Base-by-base conservation (phyloP, 1,140 invertebrate genomes). In the Neuroterus valhalla region DNA sequence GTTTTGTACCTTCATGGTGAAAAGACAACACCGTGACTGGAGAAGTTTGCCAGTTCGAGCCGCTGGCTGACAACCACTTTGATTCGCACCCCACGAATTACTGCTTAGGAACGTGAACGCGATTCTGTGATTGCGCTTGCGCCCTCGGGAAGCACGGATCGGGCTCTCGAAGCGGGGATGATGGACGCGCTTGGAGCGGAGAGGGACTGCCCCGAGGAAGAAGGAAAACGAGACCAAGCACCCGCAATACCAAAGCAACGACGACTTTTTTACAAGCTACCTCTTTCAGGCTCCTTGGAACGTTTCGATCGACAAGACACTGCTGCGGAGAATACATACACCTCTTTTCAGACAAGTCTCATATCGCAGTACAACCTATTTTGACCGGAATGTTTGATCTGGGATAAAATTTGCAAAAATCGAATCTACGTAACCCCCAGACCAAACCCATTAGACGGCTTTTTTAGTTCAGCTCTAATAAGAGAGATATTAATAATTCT, bases 81-180 rank as follows among this genome's bases (percentile, higher is more conserved):
- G 79, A 77, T 83, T 82, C 81, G 83, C 81, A 84, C 82, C 80
- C 79, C 84, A 87, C 87, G 85, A 84, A 84, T 86, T 82, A 87
- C 87, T 88, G 85, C 78, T 83, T 81, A 70, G 77, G 71, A 78
- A 81, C 80, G 83, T 79, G 78, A 80, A 72, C 68, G 78, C 76
- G 72, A 77, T 69, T 66, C 71, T 72, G 50, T 72, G 74, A 68
- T 73, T 78, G 80, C 84, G 82, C 84, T 78, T 84, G 82, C 84
- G 82, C 77, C 48, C 17, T 70, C 69, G 42, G 45, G 31, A 55
- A 62, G 69, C 70, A 71, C 74, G 23, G 69, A 73, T 62, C 31
- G 78, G 71, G 78, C 79, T 76, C 76, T 74, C 67, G 67, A 68
- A 45, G 72, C 31, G 69, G 42, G 66, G 46, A 66, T 70, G 55